phyloP scores from a whole-genome alignment of 2,797 vertebrate species.

The Orientallactaga sibirica region DNA sequence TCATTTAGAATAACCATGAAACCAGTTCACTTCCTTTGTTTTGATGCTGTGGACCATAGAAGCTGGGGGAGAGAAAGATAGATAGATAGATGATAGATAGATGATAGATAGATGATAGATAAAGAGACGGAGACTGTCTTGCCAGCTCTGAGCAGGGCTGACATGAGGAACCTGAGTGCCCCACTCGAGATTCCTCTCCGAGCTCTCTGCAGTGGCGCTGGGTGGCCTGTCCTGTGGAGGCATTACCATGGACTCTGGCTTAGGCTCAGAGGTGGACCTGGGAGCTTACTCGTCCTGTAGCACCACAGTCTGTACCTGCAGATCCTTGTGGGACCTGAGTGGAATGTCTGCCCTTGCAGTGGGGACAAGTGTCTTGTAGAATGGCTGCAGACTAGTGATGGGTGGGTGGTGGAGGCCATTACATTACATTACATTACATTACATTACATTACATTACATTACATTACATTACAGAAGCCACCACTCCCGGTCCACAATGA shows the following conservation, averaged over 20 bases:
- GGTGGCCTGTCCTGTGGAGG: neutral
- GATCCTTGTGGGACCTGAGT: neutral
- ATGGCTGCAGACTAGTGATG: neutral
- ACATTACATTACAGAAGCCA: neutral
- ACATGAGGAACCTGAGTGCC: fast-evolving
- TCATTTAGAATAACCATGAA: neutral
- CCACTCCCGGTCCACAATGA: neutral
- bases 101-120: no score
- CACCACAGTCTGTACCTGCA: neutral
- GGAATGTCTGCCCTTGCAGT: neutral
- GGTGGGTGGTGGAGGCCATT: fast-evolving
- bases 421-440: neutral
- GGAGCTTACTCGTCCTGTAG: neutral
- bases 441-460: no score
- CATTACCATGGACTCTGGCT: neutral
- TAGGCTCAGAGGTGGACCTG: fast-evolving
- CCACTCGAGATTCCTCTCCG: neutral
- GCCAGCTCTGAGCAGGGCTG: neutral
- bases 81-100: no score
- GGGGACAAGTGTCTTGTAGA: neutral
- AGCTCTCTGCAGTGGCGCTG: neutral
- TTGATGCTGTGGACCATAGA: neutral
- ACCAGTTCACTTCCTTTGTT: neutral
- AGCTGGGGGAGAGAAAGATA: no score
- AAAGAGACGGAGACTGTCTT: no score